phyloP scores from a whole-genome alignment of 2,888 invertebrate species.

The Gordius sp. region DNA sequence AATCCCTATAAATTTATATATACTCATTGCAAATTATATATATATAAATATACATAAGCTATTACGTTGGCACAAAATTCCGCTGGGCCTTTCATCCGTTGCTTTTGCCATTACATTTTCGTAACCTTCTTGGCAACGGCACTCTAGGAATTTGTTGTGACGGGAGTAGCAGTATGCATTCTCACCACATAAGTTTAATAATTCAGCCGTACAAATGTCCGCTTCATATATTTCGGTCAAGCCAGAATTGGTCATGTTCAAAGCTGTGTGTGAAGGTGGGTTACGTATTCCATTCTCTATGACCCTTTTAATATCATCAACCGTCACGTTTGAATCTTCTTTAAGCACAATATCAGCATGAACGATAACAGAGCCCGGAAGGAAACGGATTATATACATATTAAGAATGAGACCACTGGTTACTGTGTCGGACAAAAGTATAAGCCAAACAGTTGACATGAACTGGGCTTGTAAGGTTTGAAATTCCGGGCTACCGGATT shows the following conservation, averaged over 20 bases:
- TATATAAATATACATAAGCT: too few species aligned
- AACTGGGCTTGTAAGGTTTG: neutral
- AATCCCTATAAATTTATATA: too few species aligned
- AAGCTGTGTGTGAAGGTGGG: neutral
- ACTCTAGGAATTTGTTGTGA: neutral
- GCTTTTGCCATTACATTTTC: conserved; percentile 7
- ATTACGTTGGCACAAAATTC: too few species aligned
- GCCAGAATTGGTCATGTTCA: neutral
- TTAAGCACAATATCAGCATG: neutral
- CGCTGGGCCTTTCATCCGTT: too few species aligned
- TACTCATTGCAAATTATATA: too few species aligned
- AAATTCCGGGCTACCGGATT: neutral
- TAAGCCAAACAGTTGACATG: neutral
- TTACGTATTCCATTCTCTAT: neutral
- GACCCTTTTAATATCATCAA: neutral
- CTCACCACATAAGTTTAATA: neutral
- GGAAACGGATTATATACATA: neutral
- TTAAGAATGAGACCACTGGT: neutral
- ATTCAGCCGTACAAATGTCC: neutral
- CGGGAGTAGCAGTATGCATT: neutral
- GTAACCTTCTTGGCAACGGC: neutral
- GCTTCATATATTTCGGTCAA: neutral
- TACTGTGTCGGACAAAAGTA: neutral
- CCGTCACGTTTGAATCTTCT: neutral
- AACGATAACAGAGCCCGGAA: neutral